These are phyloP conservation scores for Eupithecia insigniata DNA, from an alignment of 2,888 invertebrate species.

Conservation along the genomic window DNA sequence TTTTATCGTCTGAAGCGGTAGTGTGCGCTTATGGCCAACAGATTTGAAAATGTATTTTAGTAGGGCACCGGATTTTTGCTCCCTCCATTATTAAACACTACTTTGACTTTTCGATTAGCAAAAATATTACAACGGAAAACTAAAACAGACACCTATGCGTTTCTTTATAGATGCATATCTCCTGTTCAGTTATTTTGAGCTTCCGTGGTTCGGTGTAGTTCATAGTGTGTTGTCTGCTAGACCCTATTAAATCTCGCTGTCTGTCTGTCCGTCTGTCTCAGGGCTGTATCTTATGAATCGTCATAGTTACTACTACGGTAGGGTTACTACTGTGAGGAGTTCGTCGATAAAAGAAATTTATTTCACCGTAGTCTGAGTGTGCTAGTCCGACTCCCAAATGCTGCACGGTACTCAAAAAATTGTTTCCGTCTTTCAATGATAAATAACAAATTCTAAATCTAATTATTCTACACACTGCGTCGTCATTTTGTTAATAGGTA, in stretches of 20 bases:
- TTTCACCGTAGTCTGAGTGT: neutral
- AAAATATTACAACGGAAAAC: neutral
- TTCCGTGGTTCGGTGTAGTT: neutral
- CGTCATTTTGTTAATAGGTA: neutral
- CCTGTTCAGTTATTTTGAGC: neutral
- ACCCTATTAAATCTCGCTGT: no score
- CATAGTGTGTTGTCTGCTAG: no score
- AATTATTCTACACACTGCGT: neutral
- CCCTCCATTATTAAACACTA: no score
- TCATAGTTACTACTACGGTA: no score
- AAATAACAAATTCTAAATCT: neutral
- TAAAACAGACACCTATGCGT: neutral
- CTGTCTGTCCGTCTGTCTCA: no score
- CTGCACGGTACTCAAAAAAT: neutral
- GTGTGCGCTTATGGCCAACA: no score
- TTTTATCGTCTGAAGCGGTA: no score
- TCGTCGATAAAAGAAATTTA: no score
- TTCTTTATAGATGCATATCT: neutral
- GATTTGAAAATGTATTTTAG: no score
- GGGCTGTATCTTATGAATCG: no score
- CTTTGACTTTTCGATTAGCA: neutral
- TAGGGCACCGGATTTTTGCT: no score
- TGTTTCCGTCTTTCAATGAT: neutral
- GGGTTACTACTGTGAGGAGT: no score
- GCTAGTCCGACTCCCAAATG: neutral